Evolutionary conservation across 1,140 invertebrate species (phyloP).

Genomic region (Heliconius hewitsoni): DNA sequence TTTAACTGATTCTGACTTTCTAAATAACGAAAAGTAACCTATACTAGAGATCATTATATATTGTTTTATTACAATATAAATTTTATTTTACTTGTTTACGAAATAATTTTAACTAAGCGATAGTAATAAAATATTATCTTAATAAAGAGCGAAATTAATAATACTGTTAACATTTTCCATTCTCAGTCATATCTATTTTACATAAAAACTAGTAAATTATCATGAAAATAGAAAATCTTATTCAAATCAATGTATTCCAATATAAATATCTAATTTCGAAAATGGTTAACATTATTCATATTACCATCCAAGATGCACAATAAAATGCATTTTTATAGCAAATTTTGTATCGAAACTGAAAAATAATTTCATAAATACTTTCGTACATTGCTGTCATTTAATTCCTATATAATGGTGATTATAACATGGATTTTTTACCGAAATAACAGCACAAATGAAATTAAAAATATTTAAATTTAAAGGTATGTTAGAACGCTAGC

Average conservation of each 20-base stretch:
- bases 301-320: not conserved
- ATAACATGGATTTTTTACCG: not conserved
- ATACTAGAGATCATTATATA: too few relatives aligned
- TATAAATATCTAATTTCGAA: too few relatives aligned
- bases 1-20: too few relatives aligned
- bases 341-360: not conserved
- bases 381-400: not conserved
- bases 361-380: too few relatives aligned
- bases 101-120: too few relatives aligned
- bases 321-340: not conserved
- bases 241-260: too few relatives aligned
- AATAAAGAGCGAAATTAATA: too few relatives aligned
- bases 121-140: too few relatives aligned
- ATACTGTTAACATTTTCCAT: not conserved
- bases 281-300: too few relatives aligned
- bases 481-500: slow-evolving; percentile 14
- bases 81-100: too few relatives aligned
- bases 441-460: slow-evolving; percentile 5
- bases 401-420: not conserved
- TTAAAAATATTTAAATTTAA: not conserved
- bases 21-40: too few relatives aligned
- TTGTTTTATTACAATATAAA: too few relatives aligned
- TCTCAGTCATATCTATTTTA: not conserved
- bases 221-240: not conserved
- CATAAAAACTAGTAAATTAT: not conserved